Percentiles rank a stretch among this genome's conserved stretches.
phyloP scores from a whole-genome alignment of 2,113 vertebrate species.

The Alligator sinensis region DNA sequence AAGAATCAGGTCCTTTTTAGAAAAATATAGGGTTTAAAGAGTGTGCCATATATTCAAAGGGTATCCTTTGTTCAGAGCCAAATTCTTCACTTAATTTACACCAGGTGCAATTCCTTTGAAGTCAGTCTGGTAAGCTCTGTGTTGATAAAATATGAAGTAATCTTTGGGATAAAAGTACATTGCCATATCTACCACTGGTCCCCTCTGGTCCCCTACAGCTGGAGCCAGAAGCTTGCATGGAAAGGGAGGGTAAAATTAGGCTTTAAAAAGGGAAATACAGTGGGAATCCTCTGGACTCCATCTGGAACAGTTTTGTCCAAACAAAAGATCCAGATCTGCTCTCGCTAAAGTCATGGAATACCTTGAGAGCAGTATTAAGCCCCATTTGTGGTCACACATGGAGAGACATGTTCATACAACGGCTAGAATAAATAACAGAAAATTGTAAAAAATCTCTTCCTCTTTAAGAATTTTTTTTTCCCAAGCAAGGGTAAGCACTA shows the following conservation, averaged over 20 bases:
- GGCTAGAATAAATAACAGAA: constrained; percentile 70
- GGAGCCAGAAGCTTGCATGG: constrained; percentile 8
- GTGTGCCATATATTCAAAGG: no score
- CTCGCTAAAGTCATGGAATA: constrained; percentile 42
- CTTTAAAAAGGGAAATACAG: neutral
- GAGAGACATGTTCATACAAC: constrained; percentile 33
- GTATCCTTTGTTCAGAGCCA: neutral
- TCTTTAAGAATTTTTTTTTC: neutral
- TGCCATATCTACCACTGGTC: neutral
- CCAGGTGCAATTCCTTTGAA: neutral
- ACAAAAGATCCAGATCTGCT: constrained; percentile 56
- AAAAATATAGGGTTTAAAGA: no score
- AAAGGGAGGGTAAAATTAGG: neutral
- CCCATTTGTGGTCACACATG: constrained; percentile 67
- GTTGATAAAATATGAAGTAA: neutral
- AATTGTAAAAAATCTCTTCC: constrained; percentile 27
- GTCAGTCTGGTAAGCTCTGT: neutral
- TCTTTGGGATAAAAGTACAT: neutral
- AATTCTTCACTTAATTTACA: neutral
- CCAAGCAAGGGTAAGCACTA: neutral
- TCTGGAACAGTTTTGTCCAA: constrained; percentile 70
- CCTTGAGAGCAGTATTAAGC: constrained; percentile 66
- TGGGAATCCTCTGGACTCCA: constrained; percentile 36
- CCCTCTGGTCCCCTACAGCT: neutral
- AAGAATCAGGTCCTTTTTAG: no score